Evolutionary conservation across 2,797 vertebrate species (phyloP), one percentile per base, ranked within the genome.

Genomic region (Champsocephalus esox): DNA sequence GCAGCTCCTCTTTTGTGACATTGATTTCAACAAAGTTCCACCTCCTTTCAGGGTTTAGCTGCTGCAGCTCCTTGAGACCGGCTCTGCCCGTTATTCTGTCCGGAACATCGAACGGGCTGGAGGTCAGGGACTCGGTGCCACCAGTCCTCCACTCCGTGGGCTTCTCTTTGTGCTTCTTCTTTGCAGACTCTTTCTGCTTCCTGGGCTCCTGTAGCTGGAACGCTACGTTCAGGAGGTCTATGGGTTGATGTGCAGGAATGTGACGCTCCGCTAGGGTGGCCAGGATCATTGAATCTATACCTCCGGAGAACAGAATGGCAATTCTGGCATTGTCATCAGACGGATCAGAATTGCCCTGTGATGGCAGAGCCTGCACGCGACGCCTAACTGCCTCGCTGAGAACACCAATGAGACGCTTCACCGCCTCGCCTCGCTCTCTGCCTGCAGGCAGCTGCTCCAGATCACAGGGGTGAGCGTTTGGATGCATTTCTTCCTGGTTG

Each of bases 171-270:
- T 3, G 11, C 28, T 74, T 89, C 43, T 91, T 95, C 75, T 92
- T 91, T 10, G 66, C 34, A 1, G 82, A 65, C 43, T 57, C 10
- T 3, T 87, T 87, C 61, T 77, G 90, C 16, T 44, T 34, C 24
- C 90, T 89, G 58, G 86, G 77, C 63, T 90, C 88, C 84, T 92
- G 93, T 19, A 87, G 79, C 88, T 89, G 87, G 83, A 99, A 99
- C n/a, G 98, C 97, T 12, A 99, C 97, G n/a, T 99, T 99, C 14
- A 99, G 95, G 70, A 99, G 97, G 85, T 99, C 98, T 66, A 99
- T 95, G 2, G 97, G 94, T 79, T 97, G 95, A 3, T 93, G 92
- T 45, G 73, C 14, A 54, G 97, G 96, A 57, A 97, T 59, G 2
- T 99, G 95, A 11, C 71, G 94, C 81, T 99, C 96, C 56, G 97